Conservation (phyloP, 2,797 vertebrate genomes). For the Lepilemur septentrionalis region DNA sequence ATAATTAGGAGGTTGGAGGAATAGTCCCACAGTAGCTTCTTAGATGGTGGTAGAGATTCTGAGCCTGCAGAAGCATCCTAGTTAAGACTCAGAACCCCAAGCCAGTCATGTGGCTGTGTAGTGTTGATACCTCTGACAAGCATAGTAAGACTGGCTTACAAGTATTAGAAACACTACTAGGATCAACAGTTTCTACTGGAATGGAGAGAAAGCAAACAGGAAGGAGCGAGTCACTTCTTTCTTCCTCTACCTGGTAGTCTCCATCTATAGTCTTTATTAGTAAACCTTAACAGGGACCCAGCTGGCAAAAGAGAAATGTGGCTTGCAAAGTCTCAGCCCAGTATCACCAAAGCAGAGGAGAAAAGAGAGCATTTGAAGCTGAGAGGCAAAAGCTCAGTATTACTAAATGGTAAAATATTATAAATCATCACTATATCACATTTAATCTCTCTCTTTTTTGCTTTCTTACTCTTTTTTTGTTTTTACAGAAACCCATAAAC, state of each 20-base stretch:
- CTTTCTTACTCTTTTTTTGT: not conserved
- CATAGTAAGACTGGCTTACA: not conserved
- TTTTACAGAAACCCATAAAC: not conserved
- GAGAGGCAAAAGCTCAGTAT: not conserved
- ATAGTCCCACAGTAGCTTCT: not conserved
- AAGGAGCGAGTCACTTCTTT: not conserved
- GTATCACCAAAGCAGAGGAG: not conserved
- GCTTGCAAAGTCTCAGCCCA: not conserved
- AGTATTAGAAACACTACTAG: not conserved
- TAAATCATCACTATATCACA: not conserved
- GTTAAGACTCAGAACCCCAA: not conserved
- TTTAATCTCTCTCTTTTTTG: not conserved
- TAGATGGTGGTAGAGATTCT: not conserved
- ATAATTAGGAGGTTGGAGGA: not conserved
- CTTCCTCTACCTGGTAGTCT: not conserved
- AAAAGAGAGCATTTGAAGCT: not conserved
- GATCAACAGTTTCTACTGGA: not conserved
- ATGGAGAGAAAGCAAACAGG: not conserved
- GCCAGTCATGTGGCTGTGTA: not conserved
- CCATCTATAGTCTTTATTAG: not conserved
- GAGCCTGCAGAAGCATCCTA: not conserved
- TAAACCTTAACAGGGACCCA: not conserved
- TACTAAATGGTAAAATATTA: not conserved
- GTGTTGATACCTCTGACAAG: not conserved
- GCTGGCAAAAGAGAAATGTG: not conserved